Percentiles rank a stretch among this genome's conserved stretches.
Evolutionary conservation across 2,888 invertebrate genomes (phyloP).

Genomic region (Petrolisthes cinctipes): DNA sequence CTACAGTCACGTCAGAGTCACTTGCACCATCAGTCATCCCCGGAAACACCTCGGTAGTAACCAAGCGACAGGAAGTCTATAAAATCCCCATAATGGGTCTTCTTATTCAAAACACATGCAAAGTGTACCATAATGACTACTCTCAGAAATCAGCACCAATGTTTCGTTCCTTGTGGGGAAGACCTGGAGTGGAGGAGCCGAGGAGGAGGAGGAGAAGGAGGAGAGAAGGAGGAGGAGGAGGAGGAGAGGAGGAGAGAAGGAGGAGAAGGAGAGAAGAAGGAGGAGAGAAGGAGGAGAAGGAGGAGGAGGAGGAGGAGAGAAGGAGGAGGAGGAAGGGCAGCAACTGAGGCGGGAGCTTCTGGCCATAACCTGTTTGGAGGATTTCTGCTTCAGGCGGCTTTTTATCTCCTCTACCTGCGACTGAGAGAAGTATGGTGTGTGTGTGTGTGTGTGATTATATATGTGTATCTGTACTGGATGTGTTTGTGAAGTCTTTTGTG

Average conservation of each 20-base stretch:
- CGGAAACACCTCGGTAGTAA: conserved; percentile 19
- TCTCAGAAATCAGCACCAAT: background rate
- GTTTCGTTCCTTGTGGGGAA: background rate
- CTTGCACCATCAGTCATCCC: background rate
- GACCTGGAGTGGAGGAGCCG: background rate
- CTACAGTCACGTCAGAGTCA: background rate
- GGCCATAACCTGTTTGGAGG: conserved; percentile 10
- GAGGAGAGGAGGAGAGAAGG: background rate
- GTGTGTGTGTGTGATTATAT: background rate
- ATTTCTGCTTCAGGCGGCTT: conserved; percentile 6
- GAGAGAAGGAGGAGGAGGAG: background rate
- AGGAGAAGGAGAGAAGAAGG: conserved; percentile 3
- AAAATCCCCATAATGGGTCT: conserved; percentile 2
- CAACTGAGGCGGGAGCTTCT: background rate
- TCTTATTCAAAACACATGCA: conserved; percentile 17
- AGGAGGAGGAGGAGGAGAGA: too few relatives aligned
- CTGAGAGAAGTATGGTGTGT: background rate
- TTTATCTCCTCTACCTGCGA: conserved; percentile 15
- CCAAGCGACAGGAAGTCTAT: conserved; percentile 8
- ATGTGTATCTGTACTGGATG: background rate
- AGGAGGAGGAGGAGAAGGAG: background rate
- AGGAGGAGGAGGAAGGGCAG: background rate
- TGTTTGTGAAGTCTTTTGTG: background rate
- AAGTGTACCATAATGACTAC: background rate
- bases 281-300: background rate